Percentiles rank a stretch among this genome's conserved stretches.
These are phyloP conservation scores for Casuarius casuarius DNA, from an alignment of 2,113 vertebrate genomes.

Conservation along the genomic window DNA sequence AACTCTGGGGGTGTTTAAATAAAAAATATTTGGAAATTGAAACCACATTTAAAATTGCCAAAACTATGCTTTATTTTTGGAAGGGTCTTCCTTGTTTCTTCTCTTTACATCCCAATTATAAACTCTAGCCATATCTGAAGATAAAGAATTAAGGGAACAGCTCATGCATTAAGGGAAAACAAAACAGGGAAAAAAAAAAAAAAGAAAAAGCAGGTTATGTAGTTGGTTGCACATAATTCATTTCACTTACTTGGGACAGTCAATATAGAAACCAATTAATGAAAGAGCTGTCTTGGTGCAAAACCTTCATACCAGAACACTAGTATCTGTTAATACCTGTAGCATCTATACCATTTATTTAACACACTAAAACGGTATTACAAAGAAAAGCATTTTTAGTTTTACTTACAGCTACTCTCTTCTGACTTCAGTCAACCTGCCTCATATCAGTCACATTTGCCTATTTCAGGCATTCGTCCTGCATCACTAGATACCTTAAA, in stretches of 20 bases:
- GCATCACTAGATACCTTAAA: neutral
- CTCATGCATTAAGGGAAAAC: neutral
- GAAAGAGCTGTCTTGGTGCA: neutral
- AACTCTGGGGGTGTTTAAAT: constrained; percentile 81
- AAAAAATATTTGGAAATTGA: constrained; percentile 85
- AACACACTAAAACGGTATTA: neutral
- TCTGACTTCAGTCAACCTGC: neutral
- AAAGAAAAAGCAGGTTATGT: neutral
- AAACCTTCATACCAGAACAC: neutral
- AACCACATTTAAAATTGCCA: constrained; percentile 76
- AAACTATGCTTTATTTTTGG: constrained; percentile 89
- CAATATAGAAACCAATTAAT: neutral
- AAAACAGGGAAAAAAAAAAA: fast-evolving
- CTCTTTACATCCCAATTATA: constrained; percentile 99
- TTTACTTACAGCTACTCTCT: neutral
- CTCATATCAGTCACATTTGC: neutral
- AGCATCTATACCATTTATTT: neutral
- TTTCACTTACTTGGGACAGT: neutral
- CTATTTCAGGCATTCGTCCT: neutral
- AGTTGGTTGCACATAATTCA: neutral
- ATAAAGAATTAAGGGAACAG: constrained; percentile 79
- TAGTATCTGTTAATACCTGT: neutral
- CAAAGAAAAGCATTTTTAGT: neutral
- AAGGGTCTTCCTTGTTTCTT: constrained; percentile 93
- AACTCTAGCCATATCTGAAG: constrained; percentile 97